Conservation (phyloP, 2,888 invertebrate species). For the Cerceris rybyensis region DNA sequence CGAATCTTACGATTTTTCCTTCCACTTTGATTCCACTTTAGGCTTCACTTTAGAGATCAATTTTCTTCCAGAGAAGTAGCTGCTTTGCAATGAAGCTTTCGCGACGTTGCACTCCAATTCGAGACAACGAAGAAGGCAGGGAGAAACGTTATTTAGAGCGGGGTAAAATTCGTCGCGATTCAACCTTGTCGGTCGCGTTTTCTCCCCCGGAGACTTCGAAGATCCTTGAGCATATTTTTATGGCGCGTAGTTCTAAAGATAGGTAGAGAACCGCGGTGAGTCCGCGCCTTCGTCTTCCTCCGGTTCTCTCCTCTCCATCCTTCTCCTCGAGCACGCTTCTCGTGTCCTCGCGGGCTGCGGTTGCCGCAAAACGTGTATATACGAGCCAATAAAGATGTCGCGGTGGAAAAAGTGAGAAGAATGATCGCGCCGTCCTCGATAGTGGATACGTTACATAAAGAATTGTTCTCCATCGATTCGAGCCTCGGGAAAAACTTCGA, state of each 20-base stretch:
- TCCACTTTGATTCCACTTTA: conserved; percentile 28
- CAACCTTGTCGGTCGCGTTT: conserved; percentile 47
- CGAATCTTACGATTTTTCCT: no score
- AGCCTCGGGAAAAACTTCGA: no score
- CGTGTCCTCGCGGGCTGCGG: conserved; percentile 6
- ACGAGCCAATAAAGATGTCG: conserved; percentile 32
- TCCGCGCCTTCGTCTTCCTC: conserved; percentile 16
- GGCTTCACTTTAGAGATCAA: conserved; percentile 20
- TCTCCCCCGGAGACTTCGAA: conserved; percentile 49
- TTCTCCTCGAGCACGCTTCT: not conserved
- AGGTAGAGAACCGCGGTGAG: conserved; percentile 40
- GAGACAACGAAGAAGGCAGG: not conserved
- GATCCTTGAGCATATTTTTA: conserved; percentile 70
- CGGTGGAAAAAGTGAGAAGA: not conserved
- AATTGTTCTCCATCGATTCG: not conserved
- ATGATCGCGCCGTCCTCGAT: conserved; percentile 2
- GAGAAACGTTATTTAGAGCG: conserved; percentile 50
- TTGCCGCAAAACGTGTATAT: conserved; percentile 1
- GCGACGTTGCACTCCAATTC: conserved; percentile 13
- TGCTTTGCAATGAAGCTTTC: not conserved
- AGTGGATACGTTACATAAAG: conserved; percentile 16
- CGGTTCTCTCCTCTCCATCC: not conserved
- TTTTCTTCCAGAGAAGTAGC: conserved; percentile 15
- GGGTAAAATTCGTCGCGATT: conserved; percentile 42
- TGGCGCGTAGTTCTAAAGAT: conserved; percentile 58